phyloP scores from a whole-genome alignment of 1,140 invertebrate genomes.

The Trachymyrmex septentrionalis region DNA sequence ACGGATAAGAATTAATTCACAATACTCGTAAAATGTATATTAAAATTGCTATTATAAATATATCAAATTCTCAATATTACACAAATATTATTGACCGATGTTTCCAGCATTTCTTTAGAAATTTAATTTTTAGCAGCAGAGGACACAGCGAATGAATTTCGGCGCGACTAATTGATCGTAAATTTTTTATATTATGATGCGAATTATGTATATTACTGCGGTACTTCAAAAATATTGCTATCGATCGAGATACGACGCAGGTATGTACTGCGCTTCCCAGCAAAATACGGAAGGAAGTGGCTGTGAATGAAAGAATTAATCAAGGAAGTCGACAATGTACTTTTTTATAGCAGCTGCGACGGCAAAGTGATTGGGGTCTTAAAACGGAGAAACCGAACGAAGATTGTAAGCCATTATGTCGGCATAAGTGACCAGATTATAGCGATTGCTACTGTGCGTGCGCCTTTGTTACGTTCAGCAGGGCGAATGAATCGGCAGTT shows the following conservation, averaged over 20 bases:
- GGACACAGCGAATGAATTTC: conserved; percentile 56
- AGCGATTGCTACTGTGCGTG: conserved; percentile 58
- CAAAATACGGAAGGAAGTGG: conserved; percentile 62
- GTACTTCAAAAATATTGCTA: neutral
- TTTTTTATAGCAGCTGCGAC: conserved; percentile 26
- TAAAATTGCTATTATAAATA: conserved; percentile 83
- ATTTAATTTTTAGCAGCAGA: conserved; percentile 84
- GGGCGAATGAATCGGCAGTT: conserved; percentile 61
- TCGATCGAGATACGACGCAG: conserved; percentile 29
- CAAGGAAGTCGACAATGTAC: conserved; percentile 26
- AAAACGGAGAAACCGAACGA: conserved; percentile 41
- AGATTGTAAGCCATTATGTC: conserved; percentile 45
- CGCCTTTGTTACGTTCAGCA: conserved; percentile 54
- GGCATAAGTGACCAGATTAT: conserved; percentile 59
- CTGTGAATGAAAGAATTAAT: conserved; percentile 68
- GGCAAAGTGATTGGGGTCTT: conserved; percentile 7
- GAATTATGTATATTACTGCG: neutral
- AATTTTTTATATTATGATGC: conserved; percentile 67
- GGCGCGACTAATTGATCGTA: conserved; percentile 81
- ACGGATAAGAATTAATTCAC: neutral
- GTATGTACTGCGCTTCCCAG: neutral
- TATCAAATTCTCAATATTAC: conserved; percentile 85
- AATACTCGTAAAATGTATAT: conserved; percentile 84
- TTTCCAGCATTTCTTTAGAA: conserved; percentile 75
- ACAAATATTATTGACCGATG: conserved; percentile 80